These are phyloP conservation scores for Hyla sarda DNA, from an alignment of 2,113 vertebrate species.

Conservation along the genomic window DNA sequence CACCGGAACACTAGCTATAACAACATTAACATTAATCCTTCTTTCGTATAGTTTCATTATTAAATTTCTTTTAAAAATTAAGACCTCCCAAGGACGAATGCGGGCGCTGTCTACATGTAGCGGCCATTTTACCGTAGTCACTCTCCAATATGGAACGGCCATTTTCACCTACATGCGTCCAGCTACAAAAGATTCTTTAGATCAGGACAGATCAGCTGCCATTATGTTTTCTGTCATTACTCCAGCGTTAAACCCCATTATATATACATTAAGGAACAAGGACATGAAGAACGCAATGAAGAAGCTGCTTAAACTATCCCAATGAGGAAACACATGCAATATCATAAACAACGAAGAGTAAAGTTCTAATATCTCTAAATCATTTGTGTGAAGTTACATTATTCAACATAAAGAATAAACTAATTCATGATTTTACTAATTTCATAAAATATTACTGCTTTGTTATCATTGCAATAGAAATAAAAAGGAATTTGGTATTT, in stretches of 20 bases:
- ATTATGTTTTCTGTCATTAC: slow-evolving; percentile 51
- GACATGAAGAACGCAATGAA: slow-evolving; percentile 47
- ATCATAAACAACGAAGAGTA: too few species aligned
- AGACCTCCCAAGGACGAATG: slow-evolving; percentile 7
- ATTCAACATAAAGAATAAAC: too few species aligned
- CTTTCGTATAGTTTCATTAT: slow-evolving; percentile 20
- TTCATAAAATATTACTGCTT: too few species aligned
- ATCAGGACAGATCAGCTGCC: slow-evolving; percentile 59
- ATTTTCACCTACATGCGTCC: slow-evolving; percentile 54
- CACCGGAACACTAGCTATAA: background rate
- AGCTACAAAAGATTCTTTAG: slow-evolving; percentile 40
- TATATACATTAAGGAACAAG: slow-evolving; percentile 57
- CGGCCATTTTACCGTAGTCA: slow-evolving; percentile 49
- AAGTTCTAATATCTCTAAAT: too few species aligned
- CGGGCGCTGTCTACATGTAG: slow-evolving; percentile 34
- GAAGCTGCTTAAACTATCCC: slow-evolving; percentile 1
- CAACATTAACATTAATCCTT: background rate
- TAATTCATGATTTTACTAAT: too few species aligned
- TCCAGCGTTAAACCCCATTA: background rate
- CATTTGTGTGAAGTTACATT: too few species aligned
- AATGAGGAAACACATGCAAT: too few species aligned
- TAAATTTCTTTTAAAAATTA: slow-evolving; percentile 26
- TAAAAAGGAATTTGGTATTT: too few species aligned
- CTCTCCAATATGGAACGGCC: slow-evolving; percentile 58
- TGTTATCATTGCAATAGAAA: too few species aligned